phyloP scores from a whole-genome alignment of 2,797 vertebrate species.

The Corythornis leucogaster region DNA sequence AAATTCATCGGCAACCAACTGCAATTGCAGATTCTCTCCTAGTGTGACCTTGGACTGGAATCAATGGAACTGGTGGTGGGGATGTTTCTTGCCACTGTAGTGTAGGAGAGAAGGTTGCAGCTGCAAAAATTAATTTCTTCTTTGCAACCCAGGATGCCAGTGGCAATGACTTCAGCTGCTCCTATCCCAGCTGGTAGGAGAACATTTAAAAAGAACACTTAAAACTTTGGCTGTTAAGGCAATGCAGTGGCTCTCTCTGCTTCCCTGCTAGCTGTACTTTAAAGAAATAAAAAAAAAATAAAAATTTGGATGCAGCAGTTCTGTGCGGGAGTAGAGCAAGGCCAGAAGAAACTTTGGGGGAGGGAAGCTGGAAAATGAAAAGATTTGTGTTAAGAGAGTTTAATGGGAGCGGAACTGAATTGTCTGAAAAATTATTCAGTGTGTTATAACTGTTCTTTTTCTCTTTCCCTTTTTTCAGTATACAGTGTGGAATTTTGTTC shows the following conservation, averaged over 20 bases:
- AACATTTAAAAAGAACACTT: not conserved
- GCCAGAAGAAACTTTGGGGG: not conserved
- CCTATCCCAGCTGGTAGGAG: not conserved
- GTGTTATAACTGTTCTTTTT: not conserved
- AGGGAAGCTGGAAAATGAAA: not conserved
- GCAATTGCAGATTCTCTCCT: constrained; percentile 2
- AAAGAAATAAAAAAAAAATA: not conserved
- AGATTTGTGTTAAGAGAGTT: not conserved
- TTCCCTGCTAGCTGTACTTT: not conserved
- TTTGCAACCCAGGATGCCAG: not conserved
- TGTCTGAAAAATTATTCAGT: not conserved
- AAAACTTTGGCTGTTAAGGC: not conserved
- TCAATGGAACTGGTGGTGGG: not conserved
- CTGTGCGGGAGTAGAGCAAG: not conserved
- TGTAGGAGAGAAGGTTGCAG: not conserved
- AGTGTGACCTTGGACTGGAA: constrained; percentile 20
- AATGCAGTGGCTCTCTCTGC: not conserved
- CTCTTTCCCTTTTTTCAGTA: constrained; percentile 80
- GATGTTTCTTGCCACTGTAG: not conserved
- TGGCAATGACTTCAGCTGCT: not conserved
- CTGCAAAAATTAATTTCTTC: constrained; percentile 9
- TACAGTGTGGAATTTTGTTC: constrained; percentile 98
- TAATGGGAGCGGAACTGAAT: not conserved
- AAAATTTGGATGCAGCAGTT: not conserved
- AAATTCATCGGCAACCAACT: constrained; percentile 2